Evolutionary conservation across 2,113 vertebrate genomes (phyloP), one percentile per base, ranked within the genome.

Genomic region (Podiceps cristatus): DNA sequence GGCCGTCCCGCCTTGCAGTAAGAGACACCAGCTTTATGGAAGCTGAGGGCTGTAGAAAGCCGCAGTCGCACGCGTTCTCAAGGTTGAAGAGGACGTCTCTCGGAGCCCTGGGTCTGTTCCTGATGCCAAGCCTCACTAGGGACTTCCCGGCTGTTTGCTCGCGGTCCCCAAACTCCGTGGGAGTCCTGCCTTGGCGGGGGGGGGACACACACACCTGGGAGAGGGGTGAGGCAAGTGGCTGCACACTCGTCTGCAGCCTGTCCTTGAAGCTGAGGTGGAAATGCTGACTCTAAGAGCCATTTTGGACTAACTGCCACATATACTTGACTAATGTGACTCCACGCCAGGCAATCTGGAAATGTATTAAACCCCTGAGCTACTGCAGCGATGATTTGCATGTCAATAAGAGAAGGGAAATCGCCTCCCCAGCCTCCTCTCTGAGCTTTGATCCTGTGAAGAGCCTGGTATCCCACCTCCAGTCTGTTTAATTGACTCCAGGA

Each of bases 31-130:
- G 37, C 56, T 53, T 42, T 35, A 23, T 3, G 15, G 50, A 79
- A 63, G 18, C 8, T 58, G 31, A 37, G 58, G 27, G 55, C 40
- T 35, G 20, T 28, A 64, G 74, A 18, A 81, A 72, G 56, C 35
- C 0, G 0, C 23, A 20, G 17, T 18, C 20, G 3, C n/a, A 2
- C 9, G 1, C 10, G 14, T 18, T 35, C n/a, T 17, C 10, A 23
- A 22, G 35, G 56, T 6, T 47, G 53, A 31, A 58, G 53, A 53
- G 23, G 27, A 27, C 0, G 0, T 40, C 73, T 68, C 50, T 31
- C 2, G 3, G 45, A n/a, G 28, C 37, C 35, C 37, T 82, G 19
- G 2, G 18, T 44, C 42, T 9, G 5, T 52, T 52, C 45, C 58
- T 52, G 23, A 37, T 63, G 7, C 35, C 2, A 0, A 31, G 13